Conservation (phyloP, 2,888 invertebrate species). For the Mactromeris polynyma region DNA sequence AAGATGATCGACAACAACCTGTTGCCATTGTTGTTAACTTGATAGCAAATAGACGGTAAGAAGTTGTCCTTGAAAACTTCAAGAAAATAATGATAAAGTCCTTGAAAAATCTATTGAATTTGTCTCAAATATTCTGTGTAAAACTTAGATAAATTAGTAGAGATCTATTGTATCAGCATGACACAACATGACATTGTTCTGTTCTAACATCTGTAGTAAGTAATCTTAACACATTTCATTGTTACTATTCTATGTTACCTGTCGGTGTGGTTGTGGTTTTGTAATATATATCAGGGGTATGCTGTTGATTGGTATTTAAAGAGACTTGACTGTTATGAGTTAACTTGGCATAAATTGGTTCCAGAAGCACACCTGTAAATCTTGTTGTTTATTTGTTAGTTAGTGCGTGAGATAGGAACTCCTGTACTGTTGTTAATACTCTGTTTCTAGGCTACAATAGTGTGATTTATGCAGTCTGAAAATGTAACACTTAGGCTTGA, state of each 20-base stretch:
- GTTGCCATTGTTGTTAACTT: no score
- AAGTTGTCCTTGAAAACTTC: no score
- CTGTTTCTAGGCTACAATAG: not conserved
- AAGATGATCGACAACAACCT: no score
- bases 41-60: no score
- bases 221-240: not conserved
- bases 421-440: not conserved
- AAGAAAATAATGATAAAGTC: no score
- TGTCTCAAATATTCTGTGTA: no score
- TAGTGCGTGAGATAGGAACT: not conserved
- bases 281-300: not conserved
- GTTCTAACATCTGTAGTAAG: not conserved
- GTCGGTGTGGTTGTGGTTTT: not conserved
- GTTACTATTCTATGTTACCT: not conserved
- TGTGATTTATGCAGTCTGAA: no score
- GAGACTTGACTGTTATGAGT: conserved; percentile 19
- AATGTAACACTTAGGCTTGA: no score
- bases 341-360: conserved; percentile 11
- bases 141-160: no score
- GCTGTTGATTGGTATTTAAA: not conserved
- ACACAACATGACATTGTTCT: not conserved
- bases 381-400: not conserved
- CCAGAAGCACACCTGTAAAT: not conserved
- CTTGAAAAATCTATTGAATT: no score
- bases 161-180: not conserved